Base-by-base conservation (phyloP, 2,888 invertebrate genomes). In the Polydrusus tereticollis region DNA sequence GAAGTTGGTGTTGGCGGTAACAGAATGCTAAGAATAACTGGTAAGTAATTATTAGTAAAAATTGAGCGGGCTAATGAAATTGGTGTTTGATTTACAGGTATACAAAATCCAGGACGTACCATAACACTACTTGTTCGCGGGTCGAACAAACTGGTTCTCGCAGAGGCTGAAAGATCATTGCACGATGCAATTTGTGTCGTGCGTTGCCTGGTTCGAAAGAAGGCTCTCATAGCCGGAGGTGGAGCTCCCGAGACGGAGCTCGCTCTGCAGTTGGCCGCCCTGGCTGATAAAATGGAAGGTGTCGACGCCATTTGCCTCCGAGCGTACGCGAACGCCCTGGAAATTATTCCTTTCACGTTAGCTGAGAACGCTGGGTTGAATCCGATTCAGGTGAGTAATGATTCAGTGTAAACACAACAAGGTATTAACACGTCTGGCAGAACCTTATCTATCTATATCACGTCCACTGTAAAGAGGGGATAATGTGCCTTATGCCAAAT, bases 201-300 rank as follows among this genome's bases (percentile, higher is more conserved):
- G 82, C 92, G 99, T 77, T 99, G 99, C 86, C 90, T 99, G 79
- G 98, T 99, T 3, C 96, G 97, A 80, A 94, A 97, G 76, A 92
- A 92, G 72, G 96, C 96, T 50, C 87, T 98, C 79, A 92, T 98
- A 84, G 94, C 97, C 64, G 99, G 99, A 73, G 99, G 99, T 58
- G 99, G 99, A 52, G 97, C 98, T 12, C 98, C 99, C 3, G 99
- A 99, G 88, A 98, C 96, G 75, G 97, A 98, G 84, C 89, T 99
- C 74, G 94, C 98, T 0, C 87, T 97, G 29, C 92, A 92, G 71
- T 87, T 99, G 65, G 92, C 93, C 6, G 91, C 93, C 20, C 88
- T 92, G 75, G 92, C 98, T 0, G 92, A 96, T 80, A 91, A 93
- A 0, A 89, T 96, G 41, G 92, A 93, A 63, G 99, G 98, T 64